Evolutionary conservation across 2,113 vertebrate genomes (phyloP), one percentile per base, ranked within the genome.

Genomic region (Alaudala cheleensis): DNA sequence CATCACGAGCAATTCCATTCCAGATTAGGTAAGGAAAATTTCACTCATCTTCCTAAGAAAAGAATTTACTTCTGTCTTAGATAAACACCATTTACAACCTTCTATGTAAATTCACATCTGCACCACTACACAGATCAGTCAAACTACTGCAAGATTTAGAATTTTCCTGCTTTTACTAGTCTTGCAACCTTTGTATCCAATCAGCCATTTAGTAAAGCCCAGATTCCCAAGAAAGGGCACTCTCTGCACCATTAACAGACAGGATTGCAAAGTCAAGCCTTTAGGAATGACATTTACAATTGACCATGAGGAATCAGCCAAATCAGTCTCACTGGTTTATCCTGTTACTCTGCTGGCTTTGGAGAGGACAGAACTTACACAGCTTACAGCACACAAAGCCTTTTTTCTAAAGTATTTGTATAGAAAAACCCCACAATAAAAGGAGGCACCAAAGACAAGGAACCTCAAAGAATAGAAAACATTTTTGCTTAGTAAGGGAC

Each of bases 201-300:
- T 22, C 57, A 81, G 25, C 14, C 44, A 34, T 29, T 72, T 11
- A 84, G n/a, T 17, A 70, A 81, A 90, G 47, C 5, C 22, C 44
- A 66, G 60, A 66, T 14, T 78, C 21, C 54, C 61, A 56, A 66
- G 18, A 26, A 64, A 70, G n/a, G 1, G 11, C 9, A 14, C 26
- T 12, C 37, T 65, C 47, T 11, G 34, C 54, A 44, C 9, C 26
- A 19, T 22, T 49, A n/a, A 4, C 0, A 1, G 76, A 54, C 40
- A 82, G 40, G 6, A n/a, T 0, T 16, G 19, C 18, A 19, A 81
- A 74, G n/a, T 14, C 0, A 2, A 71, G 29, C 17, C 44, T 25
- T 17, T 0, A 22, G 39, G 28, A 74, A 61, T 56, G 40, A 42
- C 6, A 4, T 3, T 24, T 25, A 24, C 44, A 40, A 42, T 2